Evolutionary conservation across 23 tunicate species (phyloP).

Genomic region (Halocynthia roretzi): DNA sequence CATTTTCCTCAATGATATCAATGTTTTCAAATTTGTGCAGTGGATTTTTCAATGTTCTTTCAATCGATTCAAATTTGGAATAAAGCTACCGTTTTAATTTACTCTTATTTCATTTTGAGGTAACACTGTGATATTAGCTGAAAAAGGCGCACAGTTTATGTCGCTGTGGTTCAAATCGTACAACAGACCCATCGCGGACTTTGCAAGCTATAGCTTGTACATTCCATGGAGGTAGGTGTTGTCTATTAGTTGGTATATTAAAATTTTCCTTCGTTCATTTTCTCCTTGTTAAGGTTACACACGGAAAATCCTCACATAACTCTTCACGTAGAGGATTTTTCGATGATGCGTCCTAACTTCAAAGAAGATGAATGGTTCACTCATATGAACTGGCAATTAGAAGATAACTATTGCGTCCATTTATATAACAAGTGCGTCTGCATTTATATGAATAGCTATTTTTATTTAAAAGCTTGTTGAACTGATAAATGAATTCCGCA

Average conservation of each 20-base stretch:
- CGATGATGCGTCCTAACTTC: constrained; percentile 9
- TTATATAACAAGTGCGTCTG: neutral
- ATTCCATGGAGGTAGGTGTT: constrained; percentile 2
- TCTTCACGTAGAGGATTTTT: neutral
- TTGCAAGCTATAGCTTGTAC: neutral
- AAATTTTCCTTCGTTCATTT: neutral
- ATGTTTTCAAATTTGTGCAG: neutral
- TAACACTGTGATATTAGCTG: constrained; percentile 2
- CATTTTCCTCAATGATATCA: neutral
- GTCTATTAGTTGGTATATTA: no score
- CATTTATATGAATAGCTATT: neutral
- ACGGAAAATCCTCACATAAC: neutral
- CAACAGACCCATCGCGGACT: neutral
- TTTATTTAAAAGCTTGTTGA: neutral
- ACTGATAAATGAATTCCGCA: neutral
- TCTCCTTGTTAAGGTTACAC: neutral
- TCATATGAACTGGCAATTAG: constrained; percentile 1
- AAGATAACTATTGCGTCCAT: constrained; percentile 4
- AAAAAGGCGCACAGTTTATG: constrained; percentile 2
- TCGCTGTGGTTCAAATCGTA: constrained; percentile 3
- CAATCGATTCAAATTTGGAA: neutral
- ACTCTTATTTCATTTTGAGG: neutral
- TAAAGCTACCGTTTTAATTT: neutral
- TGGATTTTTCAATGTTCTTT: neutral
- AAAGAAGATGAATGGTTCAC: constrained; percentile 11